A percentile compares a stretch with the other conserved stretches of the same genome.
Conservation (phyloP, 2,888 invertebrate genomes). For the Tiphia femorata region DNA sequence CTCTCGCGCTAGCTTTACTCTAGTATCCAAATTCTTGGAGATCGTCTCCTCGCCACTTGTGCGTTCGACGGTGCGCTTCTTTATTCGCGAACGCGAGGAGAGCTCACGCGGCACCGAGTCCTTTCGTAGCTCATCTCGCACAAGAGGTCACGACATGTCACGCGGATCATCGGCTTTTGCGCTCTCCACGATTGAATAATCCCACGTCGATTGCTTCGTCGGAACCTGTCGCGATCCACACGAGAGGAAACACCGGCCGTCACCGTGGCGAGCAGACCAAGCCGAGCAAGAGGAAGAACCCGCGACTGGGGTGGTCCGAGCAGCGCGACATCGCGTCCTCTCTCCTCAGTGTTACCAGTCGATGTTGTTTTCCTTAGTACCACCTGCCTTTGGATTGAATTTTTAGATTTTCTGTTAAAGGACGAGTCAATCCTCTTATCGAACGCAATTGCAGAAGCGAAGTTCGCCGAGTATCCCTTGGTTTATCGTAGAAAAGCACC, state of each 20-base stretch:
- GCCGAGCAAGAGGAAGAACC: too few relatives aligned
- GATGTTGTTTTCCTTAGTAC: conserved; percentile 31
- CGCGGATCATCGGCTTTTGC: not conserved
- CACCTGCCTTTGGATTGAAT: conserved; percentile 5
- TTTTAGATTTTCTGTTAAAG: not conserved
- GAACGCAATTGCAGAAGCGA: not conserved
- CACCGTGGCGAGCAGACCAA: conserved; percentile 40
- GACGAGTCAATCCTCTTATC: too few relatives aligned
- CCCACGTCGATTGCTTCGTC: conserved; percentile 8
- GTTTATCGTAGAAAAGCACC: too few relatives aligned
- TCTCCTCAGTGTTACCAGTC: conserved; percentile 46
- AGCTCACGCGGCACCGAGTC: not conserved
- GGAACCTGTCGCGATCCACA: not conserved
- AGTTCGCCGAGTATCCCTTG: not conserved
- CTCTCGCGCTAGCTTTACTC: conserved; percentile 33
- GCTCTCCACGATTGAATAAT: conserved; percentile 23
- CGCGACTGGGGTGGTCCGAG: conserved; percentile 49
- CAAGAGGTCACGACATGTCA: not conserved
- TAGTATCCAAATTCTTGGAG: conserved; percentile 16
- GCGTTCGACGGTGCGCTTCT: conserved; percentile 9
- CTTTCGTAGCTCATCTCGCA: too few relatives aligned
- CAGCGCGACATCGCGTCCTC: conserved; percentile 43
- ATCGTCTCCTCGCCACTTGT: not conserved
- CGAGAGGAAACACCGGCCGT: conserved; percentile 30
- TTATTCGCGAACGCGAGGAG: not conserved